Evolutionary conservation across 1,140 invertebrate species (phyloP).

Genomic region (Neotoxoptera formosana): DNA sequence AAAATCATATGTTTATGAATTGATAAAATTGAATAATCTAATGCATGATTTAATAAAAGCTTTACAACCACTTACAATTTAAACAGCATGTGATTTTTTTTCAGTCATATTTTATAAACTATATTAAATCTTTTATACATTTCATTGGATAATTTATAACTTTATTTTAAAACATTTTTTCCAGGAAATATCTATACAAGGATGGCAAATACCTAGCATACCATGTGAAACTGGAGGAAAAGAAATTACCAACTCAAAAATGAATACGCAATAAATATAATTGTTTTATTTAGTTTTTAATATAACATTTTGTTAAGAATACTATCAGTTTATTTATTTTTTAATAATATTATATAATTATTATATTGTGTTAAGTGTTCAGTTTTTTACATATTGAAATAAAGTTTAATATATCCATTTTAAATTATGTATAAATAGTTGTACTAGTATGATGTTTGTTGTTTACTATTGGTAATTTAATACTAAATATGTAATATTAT

Average conservation of each 20-base stretch:
- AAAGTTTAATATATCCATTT: background rate
- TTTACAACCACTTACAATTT: background rate
- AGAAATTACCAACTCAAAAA: slow-evolving; percentile 8
- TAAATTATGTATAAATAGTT: background rate
- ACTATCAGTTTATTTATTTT: background rate
- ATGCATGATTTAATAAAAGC: background rate
- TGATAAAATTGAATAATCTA: background rate
- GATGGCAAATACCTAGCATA: slow-evolving; percentile 75
- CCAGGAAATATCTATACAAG: slow-evolving; percentile 74
- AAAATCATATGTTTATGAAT: background rate
- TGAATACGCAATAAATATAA: background rate
- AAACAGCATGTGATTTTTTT: background rate
- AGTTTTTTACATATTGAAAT: background rate
- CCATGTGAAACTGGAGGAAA: slow-evolving; percentile 72
- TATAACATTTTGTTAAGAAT: background rate
- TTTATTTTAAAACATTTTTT: slow-evolving; percentile 64
- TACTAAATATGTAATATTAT: background rate
- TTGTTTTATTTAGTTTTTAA: background rate
- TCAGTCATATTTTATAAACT: background rate
- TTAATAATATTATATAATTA: background rate
- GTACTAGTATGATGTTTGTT: background rate
- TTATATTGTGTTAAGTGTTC: background rate
- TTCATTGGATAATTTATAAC: background rate
- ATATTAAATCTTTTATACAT: background rate
- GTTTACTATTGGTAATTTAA: background rate